Evolutionary conservation across 2,113 vertebrate genomes (phyloP).

Genomic region (Cyphomyrus discorhynchus): DNA sequence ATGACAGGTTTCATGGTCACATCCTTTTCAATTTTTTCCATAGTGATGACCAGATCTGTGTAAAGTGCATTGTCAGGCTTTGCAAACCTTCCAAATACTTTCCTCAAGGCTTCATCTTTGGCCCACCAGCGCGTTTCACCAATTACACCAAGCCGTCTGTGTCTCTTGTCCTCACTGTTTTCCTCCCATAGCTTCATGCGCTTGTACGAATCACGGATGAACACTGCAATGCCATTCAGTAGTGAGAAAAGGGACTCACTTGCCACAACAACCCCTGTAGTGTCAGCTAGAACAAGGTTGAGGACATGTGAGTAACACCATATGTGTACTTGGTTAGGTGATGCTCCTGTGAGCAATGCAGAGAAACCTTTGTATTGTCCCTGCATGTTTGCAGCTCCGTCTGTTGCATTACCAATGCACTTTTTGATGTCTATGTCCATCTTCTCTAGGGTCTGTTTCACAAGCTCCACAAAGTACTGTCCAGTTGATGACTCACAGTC

Average conservation of each 20-base stretch:
- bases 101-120: conserved; percentile 15
- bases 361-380: conserved; percentile 22
- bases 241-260: neutral
- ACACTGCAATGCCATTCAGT: neutral
- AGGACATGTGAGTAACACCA: conserved; percentile 27
- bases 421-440: conserved; percentile 14
- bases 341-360: conserved; percentile 16
- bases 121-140: conserved; percentile 13
- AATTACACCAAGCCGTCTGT: conserved; percentile 4
- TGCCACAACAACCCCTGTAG: conserved; percentile 12
- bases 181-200: neutral
- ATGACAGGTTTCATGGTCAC: neutral
- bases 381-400: conserved; percentile 20
- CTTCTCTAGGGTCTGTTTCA: neutral
- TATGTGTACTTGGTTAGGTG: conserved; percentile 22
- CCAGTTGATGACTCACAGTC: conserved; percentile 11
- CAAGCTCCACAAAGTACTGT: conserved; percentile 8
- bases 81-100: conserved; percentile 1
- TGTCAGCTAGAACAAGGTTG: conserved; percentile 21
- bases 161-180: neutral
- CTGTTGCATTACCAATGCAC: conserved; percentile 12
- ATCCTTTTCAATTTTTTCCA: conserved; percentile 19
- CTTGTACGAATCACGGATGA: neutral
- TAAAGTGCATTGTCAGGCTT: conserved; percentile 1
- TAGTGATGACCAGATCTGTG: conserved; percentile 5